A percentile compares a stretch with the other conserved stretches of the same genome.
Evolutionary conservation across 2,797 vertebrate genomes (phyloP).

Genomic region (Triplophysa yarkandensis): DNA sequence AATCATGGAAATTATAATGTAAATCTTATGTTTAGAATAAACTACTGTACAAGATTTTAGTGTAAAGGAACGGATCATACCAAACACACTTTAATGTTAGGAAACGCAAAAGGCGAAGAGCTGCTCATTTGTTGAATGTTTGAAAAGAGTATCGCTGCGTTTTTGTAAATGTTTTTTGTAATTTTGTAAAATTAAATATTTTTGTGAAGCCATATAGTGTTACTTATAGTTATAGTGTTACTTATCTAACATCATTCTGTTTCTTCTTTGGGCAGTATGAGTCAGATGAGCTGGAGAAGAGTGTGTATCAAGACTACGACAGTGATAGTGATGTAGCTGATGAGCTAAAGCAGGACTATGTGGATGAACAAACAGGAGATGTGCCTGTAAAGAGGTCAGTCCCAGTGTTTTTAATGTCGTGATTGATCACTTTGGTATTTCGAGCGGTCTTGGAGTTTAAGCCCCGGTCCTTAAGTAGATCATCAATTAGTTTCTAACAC

Average conservation of each 20-base stretch:
- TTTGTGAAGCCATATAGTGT: too few relatives aligned
- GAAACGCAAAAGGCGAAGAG: too few relatives aligned
- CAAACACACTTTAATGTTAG: too few relatives aligned
- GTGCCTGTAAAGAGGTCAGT: constrained; percentile 89
- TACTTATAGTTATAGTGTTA: too few relatives aligned
- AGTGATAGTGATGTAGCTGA: constrained; percentile 97
- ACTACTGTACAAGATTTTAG: not conserved
- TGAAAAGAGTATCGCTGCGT: too few relatives aligned
- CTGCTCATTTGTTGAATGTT: too few relatives aligned
- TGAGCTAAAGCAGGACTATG: constrained; percentile 94
- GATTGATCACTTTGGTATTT: not conserved
- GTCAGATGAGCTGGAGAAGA: constrained; percentile 97
- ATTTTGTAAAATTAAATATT: too few relatives aligned
- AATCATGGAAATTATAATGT: not conserved
- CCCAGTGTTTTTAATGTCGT: not conserved
- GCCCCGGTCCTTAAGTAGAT: not conserved
- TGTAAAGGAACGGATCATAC: too few relatives aligned
- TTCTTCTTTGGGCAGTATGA: constrained; percentile 81
- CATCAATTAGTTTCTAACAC: constrained; percentile 4
- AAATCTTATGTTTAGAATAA: not conserved
- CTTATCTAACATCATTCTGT: not conserved
- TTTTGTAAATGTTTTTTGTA: too few relatives aligned
- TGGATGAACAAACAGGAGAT: constrained; percentile 97
- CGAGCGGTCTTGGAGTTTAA: not conserved
- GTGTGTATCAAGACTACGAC: constrained; percentile 95